Percentiles rank a stretch among this genome's conserved stretches.
These are phyloP conservation scores for Dorcus parallelipipedus DNA, from an alignment of 2,888 invertebrate species.

Conservation along the genomic window DNA sequence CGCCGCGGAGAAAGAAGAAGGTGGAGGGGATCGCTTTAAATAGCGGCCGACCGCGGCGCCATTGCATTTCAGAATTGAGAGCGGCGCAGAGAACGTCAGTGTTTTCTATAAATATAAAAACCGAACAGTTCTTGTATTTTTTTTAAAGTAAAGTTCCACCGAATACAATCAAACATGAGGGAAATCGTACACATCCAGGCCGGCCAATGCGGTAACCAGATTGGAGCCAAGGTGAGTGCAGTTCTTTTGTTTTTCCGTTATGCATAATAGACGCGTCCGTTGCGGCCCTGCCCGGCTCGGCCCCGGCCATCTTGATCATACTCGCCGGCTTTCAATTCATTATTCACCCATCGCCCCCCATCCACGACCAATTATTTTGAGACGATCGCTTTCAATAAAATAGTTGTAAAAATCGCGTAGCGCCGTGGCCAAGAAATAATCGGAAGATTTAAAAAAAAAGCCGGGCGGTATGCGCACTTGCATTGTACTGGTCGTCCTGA, in stretches of 20 bases:
- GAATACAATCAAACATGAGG: conserved; percentile 57
- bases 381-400: too few relatives aligned
- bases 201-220: conserved; percentile 70
- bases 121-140: conserved; percentile 6
- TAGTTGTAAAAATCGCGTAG: too few relatives aligned
- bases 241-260: neutral
- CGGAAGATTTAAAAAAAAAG: neutral
- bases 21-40: conserved; percentile 40
- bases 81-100: conserved; percentile 31
- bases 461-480: conserved; percentile 7
- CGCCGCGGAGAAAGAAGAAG: conserved; percentile 8
- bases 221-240: conserved; percentile 75
- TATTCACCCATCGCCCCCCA: too few relatives aligned
- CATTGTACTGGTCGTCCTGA: conserved; percentile 29
- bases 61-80: conserved; percentile 37
- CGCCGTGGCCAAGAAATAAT: too few relatives aligned
- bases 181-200: conserved; percentile 87
- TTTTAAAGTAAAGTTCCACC: neutral
- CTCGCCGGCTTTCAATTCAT: too few relatives aligned
- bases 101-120: conserved; percentile 37
- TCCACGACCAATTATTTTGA: too few relatives aligned
- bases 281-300: too few relatives aligned
- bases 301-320: too few relatives aligned
- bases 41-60: conserved; percentile 25
- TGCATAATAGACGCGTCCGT: too few relatives aligned